Conservation (phyloP, 2,888 invertebrate species). For the Eulithis testata region DNA sequence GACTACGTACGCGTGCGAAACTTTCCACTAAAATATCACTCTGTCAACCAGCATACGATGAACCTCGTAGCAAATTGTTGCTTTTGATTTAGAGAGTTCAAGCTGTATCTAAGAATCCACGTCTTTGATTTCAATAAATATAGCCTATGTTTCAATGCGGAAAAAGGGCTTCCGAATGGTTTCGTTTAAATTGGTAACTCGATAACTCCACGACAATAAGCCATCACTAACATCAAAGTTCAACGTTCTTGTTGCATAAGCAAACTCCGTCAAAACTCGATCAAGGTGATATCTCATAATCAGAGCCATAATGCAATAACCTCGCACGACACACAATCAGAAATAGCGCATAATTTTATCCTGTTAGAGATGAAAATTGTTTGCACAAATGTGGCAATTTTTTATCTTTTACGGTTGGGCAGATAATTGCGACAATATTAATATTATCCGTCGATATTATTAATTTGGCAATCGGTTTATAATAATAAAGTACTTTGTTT, state of each 20-base stretch:
- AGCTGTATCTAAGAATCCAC: no score
- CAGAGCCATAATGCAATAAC: constrained; percentile 38
- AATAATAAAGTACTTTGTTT: constrained; percentile 31
- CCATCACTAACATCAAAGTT: constrained; percentile 51
- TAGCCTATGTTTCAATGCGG: no score
- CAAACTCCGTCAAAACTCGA: constrained; percentile 72
- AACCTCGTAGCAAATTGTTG: no score
- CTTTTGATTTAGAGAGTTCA: no score
- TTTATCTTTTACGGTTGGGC: constrained; percentile 7
- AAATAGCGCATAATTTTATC: constrained; percentile 28
- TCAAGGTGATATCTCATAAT: constrained; percentile 71
- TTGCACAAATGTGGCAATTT: background rate
- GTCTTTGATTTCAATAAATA: no score
- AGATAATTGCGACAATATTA: constrained; percentile 24
- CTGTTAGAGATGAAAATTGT: constrained; percentile 17
- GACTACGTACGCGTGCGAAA: no score
- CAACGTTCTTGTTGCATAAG: constrained; percentile 73
- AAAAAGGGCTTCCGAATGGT: no score
- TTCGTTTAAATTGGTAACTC: no score
- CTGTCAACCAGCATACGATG: no score
- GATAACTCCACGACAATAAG: constrained; percentile 17
- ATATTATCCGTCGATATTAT: constrained; percentile 23
- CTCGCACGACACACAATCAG: constrained; percentile 20
- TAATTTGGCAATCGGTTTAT: constrained; percentile 19
- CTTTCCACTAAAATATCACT: no score